phyloP scores from a whole-genome alignment of 30 jellyfish, hydroid and myxozoan species.

The Rhopilema esculentum region DNA sequence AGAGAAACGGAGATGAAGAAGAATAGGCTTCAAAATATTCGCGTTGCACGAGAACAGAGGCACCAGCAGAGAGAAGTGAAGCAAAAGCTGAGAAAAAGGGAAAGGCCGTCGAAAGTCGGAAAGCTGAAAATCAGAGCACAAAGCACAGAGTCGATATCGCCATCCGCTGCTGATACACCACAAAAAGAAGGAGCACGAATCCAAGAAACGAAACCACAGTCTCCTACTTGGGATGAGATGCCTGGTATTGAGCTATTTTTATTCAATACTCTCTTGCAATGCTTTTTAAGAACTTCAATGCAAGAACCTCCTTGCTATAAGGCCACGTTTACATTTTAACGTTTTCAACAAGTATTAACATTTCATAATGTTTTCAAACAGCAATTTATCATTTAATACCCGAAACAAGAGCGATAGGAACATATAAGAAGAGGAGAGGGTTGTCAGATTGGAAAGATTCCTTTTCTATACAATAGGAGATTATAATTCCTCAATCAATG shows the following conservation, averaged over 20 bases:
- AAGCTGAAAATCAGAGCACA: not conserved
- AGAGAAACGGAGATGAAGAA: slow-evolving; percentile 43
- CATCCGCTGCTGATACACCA: slow-evolving; percentile 2
- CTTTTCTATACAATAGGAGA: too few species aligned
- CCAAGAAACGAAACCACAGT: not conserved
- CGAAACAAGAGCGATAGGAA: too few species aligned
- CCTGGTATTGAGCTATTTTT: not conserved
- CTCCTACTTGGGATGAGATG: not conserved
- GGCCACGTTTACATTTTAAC: too few species aligned
- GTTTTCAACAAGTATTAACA: too few species aligned
- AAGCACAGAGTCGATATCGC: not conserved
- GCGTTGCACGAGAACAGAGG: slow-evolving; percentile 41
- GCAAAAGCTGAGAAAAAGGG: slow-evolving; percentile 43
- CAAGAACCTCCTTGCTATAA: too few species aligned
- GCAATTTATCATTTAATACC: too few species aligned
- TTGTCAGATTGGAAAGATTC: too few species aligned
- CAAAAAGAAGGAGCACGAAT: not conserved
- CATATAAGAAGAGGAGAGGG: too few species aligned
- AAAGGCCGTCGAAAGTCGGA: not conserved
- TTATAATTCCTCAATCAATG: too few species aligned
- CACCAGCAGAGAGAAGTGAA: slow-evolving; percentile 37
- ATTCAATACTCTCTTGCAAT: too few species aligned
- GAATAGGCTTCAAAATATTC: slow-evolving; percentile 18
- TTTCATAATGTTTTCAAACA: too few species aligned
- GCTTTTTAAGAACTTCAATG: too few species aligned